Base-by-base conservation (phyloP, 2,113 vertebrate genomes). In the Lagopus leucura region DNA sequence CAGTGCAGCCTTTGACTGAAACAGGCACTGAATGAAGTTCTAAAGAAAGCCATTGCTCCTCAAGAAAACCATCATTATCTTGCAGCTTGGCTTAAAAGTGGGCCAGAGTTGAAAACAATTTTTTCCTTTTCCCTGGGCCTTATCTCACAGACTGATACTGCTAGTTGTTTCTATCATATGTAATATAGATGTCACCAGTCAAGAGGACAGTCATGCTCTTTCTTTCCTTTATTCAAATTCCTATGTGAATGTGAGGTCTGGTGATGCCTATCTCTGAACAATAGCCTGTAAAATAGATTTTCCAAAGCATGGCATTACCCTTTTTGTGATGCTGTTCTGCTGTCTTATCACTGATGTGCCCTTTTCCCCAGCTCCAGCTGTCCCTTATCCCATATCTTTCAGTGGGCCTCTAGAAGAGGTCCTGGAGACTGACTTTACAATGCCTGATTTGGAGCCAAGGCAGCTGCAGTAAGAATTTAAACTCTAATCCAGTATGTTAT, bases 1-100 rank as follows among this genome's bases (percentile, higher is more conserved):
- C 66, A 79, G 48, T 89, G 78, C 84, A 90, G 90, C 90, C 81
- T 91, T 90, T 92, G 90, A 93, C 88, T 91, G 85, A 86, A 95
- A 86, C 57, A 92, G 81, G 38, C 92, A 92, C 64, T 67, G 66
- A 95, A 75, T 52, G 47, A 95, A 88, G 67, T 72, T 83, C 71
- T 84, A 50, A 91, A 81, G 82, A 82, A 95, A 96, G 80, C 32
- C 42, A 36, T 61, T 90, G 64, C 75, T 95, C 32, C 34, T 84
- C 67, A 64, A 82, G 76, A 89, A 91, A 24, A 64, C 67, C 69
- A 70, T 81, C 54, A 4, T 92, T 93, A 94, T 96, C 91, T 94
- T 93, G 21, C 77, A 84, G 88, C 92, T 96, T 94, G 47, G 34
- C 36, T 60, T 94, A 64, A 63, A 91, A 87, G 4, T 48, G 24